Conservation (phyloP, 1,140 invertebrate species). For the Panagrolaimus sp. region DNA sequence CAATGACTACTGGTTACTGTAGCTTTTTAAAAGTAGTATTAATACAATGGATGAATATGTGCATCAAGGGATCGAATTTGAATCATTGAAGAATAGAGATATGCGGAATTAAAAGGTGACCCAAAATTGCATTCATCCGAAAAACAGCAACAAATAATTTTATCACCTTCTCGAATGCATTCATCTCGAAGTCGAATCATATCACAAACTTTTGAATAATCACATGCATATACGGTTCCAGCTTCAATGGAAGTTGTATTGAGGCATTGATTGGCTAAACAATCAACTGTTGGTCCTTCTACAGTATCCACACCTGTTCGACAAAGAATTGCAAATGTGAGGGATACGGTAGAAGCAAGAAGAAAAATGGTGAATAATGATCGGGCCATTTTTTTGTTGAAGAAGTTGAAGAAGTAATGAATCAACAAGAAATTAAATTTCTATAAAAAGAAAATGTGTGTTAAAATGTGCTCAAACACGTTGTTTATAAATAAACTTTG, state of each 20-base stretch:
- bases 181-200: constrained; percentile 8
- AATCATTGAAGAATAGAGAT: background rate
- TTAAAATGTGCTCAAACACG: too few species aligned
- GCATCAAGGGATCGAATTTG: background rate
- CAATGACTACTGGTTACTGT: background rate
- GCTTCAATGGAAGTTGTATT: background rate
- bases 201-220: constrained; percentile 5
- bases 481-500: too few species aligned
- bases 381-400: too few species aligned
- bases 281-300: background rate
- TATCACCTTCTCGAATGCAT: constrained; percentile 10
- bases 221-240: constrained; percentile 11
- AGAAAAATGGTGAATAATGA: too few species aligned
- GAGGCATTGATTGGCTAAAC: background rate
- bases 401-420: too few species aligned
- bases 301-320: background rate
- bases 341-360: too few species aligned
- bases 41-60: constrained; percentile 6
- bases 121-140: constrained; percentile 1
- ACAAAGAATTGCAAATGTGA: background rate
- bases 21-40: background rate
- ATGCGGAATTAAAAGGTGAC: background rate
- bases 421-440: too few species aligned
- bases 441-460: too few species aligned
- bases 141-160: constrained; percentile 13